phyloP scores from a whole-genome alignment of 2,888 invertebrate species.

The Aricia artaxerxes region DNA sequence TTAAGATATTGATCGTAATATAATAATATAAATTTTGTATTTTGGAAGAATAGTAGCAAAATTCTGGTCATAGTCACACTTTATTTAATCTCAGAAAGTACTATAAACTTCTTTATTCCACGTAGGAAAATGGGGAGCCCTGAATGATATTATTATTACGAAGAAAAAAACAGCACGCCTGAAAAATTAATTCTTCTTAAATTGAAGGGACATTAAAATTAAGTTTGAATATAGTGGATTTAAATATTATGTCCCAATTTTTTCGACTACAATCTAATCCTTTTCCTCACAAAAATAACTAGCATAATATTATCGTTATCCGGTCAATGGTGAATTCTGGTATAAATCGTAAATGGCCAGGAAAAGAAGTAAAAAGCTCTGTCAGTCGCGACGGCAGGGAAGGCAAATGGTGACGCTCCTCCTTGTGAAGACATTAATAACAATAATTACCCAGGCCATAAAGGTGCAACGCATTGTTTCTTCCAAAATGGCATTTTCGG shows the following conservation, averaged over 20 bases:
- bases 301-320: not conserved
- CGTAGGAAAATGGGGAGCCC: too few species aligned
- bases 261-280: too few species aligned
- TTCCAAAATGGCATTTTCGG: not conserved
- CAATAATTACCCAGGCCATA: slow-evolving; percentile 68
- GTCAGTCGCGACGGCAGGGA: slow-evolving; percentile 53
- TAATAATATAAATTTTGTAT: not conserved
- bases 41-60: not conserved
- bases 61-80: not conserved
- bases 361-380: slow-evolving; percentile 59
- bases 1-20: slow-evolving; percentile 39
- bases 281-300: too few species aligned
- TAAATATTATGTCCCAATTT: too few species aligned
- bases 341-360: slow-evolving; percentile 14
- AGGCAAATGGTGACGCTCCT: slow-evolving; percentile 67
- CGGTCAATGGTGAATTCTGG: not conserved
- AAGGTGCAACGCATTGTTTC: slow-evolving; percentile 41
- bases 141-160: too few species aligned
- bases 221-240: too few species aligned
- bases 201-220: too few species aligned
- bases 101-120: not conserved
- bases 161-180: too few species aligned
- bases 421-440: slow-evolving; percentile 64
- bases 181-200: too few species aligned
- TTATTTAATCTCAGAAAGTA: not conserved